Conservation (phyloP, 1,140 invertebrate genomes). For the Mya arenaria region DNA sequence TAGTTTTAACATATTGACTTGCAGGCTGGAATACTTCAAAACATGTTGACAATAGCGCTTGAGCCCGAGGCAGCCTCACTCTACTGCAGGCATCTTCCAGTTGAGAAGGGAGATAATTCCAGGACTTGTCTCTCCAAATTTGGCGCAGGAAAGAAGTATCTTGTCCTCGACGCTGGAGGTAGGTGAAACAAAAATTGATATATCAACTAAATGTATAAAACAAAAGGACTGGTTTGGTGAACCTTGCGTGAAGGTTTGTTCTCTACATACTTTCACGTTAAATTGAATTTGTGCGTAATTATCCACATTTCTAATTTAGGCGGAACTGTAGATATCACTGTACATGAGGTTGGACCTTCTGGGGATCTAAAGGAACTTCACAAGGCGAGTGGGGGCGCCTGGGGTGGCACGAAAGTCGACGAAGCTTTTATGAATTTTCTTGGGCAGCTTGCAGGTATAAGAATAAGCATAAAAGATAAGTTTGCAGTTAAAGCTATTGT, state of each 20-base stretch:
- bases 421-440: slow-evolving; percentile 32
- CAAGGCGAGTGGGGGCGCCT: slow-evolving; percentile 40
- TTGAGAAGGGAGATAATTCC: slow-evolving; percentile 3
- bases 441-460: slow-evolving; percentile 32
- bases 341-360: slow-evolving; percentile 29
- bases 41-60: slow-evolving; percentile 16
- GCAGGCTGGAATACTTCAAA: slow-evolving; percentile 8
- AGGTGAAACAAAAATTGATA: neutral
- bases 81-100: slow-evolving; percentile 31
- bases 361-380: slow-evolving; percentile 41
- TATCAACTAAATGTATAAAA: neutral
- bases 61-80: slow-evolving; percentile 30
- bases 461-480: too few species aligned
- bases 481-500: too few species aligned
- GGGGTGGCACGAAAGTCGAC: slow-evolving; percentile 43
- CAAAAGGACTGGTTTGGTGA: neutral
- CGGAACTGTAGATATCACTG: slow-evolving; percentile 23
- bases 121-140: neutral
- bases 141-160: slow-evolving; percentile 33
- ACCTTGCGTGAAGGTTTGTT: neutral
- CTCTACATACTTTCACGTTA: neutral
- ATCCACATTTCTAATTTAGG: neutral
- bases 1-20: neutral
- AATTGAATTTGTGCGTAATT: neutral
- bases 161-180: slow-evolving; percentile 44